These are phyloP conservation scores for Ormyrus labotus DNA, from an alignment of 2,888 invertebrate species.

Conservation along the genomic window DNA sequence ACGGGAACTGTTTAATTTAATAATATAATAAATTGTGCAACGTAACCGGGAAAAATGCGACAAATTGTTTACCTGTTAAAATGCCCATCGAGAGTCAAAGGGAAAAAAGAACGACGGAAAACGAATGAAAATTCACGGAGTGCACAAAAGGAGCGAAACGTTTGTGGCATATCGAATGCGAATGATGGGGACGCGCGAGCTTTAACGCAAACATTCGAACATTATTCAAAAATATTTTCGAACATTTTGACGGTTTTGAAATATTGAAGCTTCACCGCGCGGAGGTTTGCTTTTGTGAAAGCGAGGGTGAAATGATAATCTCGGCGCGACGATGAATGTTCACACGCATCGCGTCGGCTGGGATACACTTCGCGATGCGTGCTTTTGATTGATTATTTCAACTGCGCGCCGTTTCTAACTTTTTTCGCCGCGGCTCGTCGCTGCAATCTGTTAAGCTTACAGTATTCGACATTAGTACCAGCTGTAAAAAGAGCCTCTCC, in stretches of 20 bases:
- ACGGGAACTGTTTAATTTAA: not conserved
- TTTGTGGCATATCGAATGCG: conserved; percentile 10
- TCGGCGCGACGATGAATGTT: not conserved
- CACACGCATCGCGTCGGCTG: not conserved
- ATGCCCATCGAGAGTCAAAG: not conserved
- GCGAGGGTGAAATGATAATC: not conserved
- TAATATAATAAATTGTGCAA: not conserved
- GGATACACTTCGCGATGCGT: not conserved
- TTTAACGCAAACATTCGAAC: conserved; percentile 19
- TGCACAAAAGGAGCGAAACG: not conserved
- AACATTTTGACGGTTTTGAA: conserved; percentile 21
- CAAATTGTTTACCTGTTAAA: not conserved
- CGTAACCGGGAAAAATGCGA: not conserved
- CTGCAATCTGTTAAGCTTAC: not conserved
- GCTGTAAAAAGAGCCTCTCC: not conserved
- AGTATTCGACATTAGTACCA: not conserved
- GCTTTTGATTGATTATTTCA: conserved; percentile 21
- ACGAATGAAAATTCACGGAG: not conserved
- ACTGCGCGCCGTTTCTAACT: not conserved
- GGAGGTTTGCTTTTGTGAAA: not conserved
- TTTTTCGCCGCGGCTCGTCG: not conserved
- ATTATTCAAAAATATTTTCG: not conserved
- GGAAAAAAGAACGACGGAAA: not conserved
- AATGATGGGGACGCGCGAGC: conserved; percentile 3
- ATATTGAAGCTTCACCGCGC: conserved; percentile 2